phyloP scores from a whole-genome alignment of 2,113 vertebrate species.

The Eleginops maclovinus region DNA sequence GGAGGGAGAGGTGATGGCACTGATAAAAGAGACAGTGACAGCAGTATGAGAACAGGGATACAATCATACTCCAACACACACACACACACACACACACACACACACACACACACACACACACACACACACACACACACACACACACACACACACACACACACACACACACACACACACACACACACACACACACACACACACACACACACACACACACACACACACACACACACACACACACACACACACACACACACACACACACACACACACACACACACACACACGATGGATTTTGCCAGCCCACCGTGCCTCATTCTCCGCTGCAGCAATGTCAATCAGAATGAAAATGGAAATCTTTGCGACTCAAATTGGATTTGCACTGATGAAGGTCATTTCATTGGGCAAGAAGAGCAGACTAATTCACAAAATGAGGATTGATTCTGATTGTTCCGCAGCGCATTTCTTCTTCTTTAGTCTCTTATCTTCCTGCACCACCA shows the following conservation, averaged over 20 bases:
- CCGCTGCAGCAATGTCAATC: slow-evolving; percentile 61
- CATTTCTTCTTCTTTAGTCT: slow-evolving; percentile 49
- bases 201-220: slow-evolving; percentile 25
- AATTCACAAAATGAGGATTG: slow-evolving; percentile 69
- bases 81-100: slow-evolving; percentile 14
- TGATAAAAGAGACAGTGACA: slow-evolving; percentile 48
- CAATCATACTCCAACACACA: slow-evolving; percentile 15
- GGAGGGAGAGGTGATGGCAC: slow-evolving; percentile 7
- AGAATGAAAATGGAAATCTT: slow-evolving; percentile 74
- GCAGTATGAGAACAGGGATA: slow-evolving; percentile 26
- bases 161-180: slow-evolving; percentile 1
- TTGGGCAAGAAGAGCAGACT: slow-evolving; percentile 54
- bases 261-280: slow-evolving; percentile 13
- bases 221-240: slow-evolving; percentile 18
- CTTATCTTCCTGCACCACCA: slow-evolving; percentile 39
- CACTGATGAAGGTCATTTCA: slow-evolving; percentile 71
- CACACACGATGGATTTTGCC: slow-evolving; percentile 41
- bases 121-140: slow-evolving; percentile 22
- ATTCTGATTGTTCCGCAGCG: slow-evolving; percentile 59
- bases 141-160: background rate
- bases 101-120: slow-evolving; percentile 27
- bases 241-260: slow-evolving; percentile 18
- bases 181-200: slow-evolving; percentile 14
- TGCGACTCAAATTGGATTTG: slow-evolving; percentile 73
- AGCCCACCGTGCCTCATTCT: slow-evolving; percentile 21